Evolutionary conservation across 2,113 vertebrate genomes (phyloP).

Genomic region (Elanoides forficatus): DNA sequence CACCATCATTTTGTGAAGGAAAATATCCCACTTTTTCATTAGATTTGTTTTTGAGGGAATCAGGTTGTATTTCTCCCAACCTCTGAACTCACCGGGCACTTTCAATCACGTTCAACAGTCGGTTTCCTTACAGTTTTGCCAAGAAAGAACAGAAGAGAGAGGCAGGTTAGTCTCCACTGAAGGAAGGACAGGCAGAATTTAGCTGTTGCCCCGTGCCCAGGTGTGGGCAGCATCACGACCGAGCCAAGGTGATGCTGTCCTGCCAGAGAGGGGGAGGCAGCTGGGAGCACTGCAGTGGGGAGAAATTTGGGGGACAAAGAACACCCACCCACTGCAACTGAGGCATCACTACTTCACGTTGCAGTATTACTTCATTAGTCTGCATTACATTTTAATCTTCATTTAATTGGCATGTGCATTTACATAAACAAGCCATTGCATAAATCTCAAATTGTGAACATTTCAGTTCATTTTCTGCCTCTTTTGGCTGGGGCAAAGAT

Average conservation of each 20-base stretch:
- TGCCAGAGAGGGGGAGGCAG: neutral
- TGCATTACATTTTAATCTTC: neutral
- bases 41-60: neutral
- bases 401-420: neutral
- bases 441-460: accelerated
- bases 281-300: accelerated
- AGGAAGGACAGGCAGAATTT: neutral
- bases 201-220: accelerated
- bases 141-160: neutral
- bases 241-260: neutral
- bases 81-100: neutral
- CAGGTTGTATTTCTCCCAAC: neutral
- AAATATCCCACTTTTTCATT: neutral
- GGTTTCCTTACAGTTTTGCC: neutral
- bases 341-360: accelerated
- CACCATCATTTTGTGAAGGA: neutral
- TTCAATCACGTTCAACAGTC: accelerated
- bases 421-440: neutral
- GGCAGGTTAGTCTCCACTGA: neutral
- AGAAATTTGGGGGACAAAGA: neutral
- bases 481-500: neutral
- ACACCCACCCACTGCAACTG: neutral
- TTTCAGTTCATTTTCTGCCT: neutral
- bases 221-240: neutral
- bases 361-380: neutral